A percentile compares a stretch with the other conserved stretches of the same genome.
Evolutionary conservation across 2,797 vertebrate genomes (phyloP).

Genomic region (Sebastes matsubarae): DNA sequence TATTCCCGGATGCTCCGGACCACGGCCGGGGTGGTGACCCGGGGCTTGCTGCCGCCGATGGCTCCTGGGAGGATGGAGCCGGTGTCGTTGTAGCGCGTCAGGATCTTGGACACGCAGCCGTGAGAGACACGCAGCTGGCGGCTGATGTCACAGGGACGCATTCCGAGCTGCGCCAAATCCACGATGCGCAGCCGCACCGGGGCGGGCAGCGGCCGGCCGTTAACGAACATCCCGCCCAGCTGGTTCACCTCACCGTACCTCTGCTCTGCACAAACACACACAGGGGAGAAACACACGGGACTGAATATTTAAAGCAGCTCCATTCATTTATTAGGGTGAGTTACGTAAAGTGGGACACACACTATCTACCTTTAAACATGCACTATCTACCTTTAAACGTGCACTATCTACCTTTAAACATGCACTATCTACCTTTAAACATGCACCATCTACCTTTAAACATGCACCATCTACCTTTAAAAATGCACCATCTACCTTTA

Average conservation of each 20-base stretch:
- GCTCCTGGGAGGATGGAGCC: constrained; percentile 94
- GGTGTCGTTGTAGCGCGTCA: constrained; percentile 94
- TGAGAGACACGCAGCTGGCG: constrained; percentile 93
- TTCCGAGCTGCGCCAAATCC: constrained; percentile 94
- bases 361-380: too few species aligned
- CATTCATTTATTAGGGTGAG: too few species aligned
- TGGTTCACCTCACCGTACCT: constrained; percentile 97
- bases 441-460: too few species aligned
- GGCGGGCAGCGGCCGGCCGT: constrained; percentile 93
- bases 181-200: constrained; percentile 93
- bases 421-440: too few species aligned
- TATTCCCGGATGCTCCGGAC: constrained; percentile 95
- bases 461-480: too few species aligned
- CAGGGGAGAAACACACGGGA: too few species aligned
- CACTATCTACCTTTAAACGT: too few species aligned
- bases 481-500: too few species aligned
- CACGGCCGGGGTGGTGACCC: constrained; percentile 93
- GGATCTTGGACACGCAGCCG: constrained; percentile 95
- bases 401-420: rapidly evolving
- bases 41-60: constrained; percentile 94
- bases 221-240: constrained; percentile 94
- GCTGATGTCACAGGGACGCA: constrained; percentile 95
- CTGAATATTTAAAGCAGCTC: too few species aligned
- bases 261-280: constrained; percentile 84
- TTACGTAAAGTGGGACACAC: too few species aligned